phyloP scores from a whole-genome alignment of 2,797 vertebrate genomes.

The Anableps anableps region DNA sequence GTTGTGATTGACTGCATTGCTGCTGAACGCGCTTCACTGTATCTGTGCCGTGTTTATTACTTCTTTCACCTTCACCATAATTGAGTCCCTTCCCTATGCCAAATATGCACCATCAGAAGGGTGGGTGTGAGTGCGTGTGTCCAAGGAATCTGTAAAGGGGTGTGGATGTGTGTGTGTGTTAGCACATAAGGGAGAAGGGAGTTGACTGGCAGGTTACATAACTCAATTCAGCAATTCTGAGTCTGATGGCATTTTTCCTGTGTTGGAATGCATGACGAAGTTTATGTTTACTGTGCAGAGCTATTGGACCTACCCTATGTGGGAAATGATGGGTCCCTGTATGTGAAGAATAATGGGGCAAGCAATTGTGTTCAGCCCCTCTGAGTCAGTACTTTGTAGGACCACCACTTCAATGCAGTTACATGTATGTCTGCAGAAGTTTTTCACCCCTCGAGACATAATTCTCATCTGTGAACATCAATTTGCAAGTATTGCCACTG shows the following conservation, averaged over 20 bases:
- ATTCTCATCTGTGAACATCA: not conserved
- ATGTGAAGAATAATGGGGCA: constrained; percentile 8
- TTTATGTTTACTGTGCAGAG: constrained; percentile 18
- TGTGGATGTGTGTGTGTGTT: constrained; percentile 9
- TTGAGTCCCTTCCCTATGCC: constrained; percentile 73
- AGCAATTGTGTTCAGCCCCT: too few species aligned
- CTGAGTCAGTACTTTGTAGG: too few species aligned
- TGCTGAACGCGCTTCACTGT: constrained; percentile 66
- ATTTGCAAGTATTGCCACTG: not conserved
- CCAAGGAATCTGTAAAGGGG: constrained; percentile 35
- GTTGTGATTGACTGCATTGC: constrained; percentile 73
- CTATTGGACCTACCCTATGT: not conserved
- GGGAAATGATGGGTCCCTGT: not conserved
- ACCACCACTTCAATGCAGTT: not conserved
- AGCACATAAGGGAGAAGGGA: constrained; percentile 36
- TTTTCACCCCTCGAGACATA: not conserved
- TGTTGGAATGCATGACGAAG: constrained; percentile 23
- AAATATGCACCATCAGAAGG: constrained; percentile 71
- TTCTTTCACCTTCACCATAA: constrained; percentile 77
- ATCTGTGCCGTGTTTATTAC: constrained; percentile 74
- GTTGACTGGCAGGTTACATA: constrained; percentile 72
- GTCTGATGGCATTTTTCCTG: constrained; percentile 42
- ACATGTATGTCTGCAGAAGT: not conserved
- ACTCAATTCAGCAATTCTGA: constrained; percentile 74
- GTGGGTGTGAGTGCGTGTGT: constrained; percentile 29